Base-by-base conservation (phyloP, 2,888 invertebrate genomes). In the Cheiracanthium punctorium region DNA sequence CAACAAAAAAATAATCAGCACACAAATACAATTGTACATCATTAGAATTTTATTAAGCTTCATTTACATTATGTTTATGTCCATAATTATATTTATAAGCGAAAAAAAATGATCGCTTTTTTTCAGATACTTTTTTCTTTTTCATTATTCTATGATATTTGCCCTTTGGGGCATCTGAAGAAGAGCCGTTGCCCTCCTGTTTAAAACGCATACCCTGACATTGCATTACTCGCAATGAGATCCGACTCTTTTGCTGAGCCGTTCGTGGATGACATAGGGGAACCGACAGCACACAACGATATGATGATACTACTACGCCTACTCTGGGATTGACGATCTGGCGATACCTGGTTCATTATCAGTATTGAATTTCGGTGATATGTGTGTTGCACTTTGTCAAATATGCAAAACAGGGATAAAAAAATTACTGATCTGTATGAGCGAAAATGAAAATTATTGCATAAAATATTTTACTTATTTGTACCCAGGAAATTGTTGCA, bases 301-400 rank as follows among this genome's bases (percentile, higher is more conserved):
- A 7, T 58, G 24, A 58, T 58, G 58, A 17, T 14, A 17, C 20
- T 24, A 58, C 58, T 58, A 58, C 58, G 24, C 58, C 24, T 58
- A 24, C 58, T 24, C 58, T 58, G 58, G 24, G 24, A 58, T 24
- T 24, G 58, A 24, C 24, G 24, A 8, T 58, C 24, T 58, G 20
- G 24, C 17, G 4, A 58, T 58, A 58, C 58, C 24, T 58, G 58
- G 58, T 58, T 58, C 58, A 58, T 58, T 58, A 58, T 24, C 58
- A 58, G 2, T 24, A 58, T 5, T 58, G 58, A 24, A 58, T 7
- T 24, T 5, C n/a, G n/a, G n/a, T n/a, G n/a, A n/a, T n/a, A n/a
- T n/a, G n/a, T n/a, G n/a, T n/a, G n/a, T n/a, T n/a, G n/a, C n/a
- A n/a, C n/a, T n/a, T n/a, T n/a, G n/a, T n/a, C n/a, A n/a, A n/a